Evolutionary conservation across 2,113 vertebrate genomes (phyloP).

Genomic region (Thamnaconus septentrionalis): DNA sequence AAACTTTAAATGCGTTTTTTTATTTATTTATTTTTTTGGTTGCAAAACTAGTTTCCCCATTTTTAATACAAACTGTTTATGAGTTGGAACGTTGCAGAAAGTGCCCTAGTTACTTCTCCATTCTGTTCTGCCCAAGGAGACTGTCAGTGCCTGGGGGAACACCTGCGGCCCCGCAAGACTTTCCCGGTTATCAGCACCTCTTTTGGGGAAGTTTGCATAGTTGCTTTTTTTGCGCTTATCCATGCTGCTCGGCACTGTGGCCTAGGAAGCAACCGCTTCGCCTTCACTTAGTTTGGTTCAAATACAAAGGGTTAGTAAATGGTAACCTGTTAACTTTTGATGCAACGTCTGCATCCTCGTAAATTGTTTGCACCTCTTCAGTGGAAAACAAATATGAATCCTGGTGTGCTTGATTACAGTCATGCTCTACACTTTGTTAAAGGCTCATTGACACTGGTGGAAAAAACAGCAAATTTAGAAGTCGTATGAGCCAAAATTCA

Average conservation of each 20-base stretch:
- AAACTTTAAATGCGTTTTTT: not conserved
- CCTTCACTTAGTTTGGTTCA: too few relatives aligned
- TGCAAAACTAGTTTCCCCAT: not conserved
- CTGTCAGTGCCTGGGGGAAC: constrained; percentile 61
- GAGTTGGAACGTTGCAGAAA: constrained; percentile 14
- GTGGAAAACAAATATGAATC: too few relatives aligned
- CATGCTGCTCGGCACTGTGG: not conserved
- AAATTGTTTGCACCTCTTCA: too few relatives aligned
- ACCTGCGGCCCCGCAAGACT: constrained; percentile 51
- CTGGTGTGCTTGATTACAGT: too few relatives aligned
- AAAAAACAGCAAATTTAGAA: too few relatives aligned
- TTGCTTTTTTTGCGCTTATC: constrained; percentile 3
- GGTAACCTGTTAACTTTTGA: too few relatives aligned
- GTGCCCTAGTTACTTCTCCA: constrained; percentile 44
- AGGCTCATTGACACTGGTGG: too few relatives aligned
- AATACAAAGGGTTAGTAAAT: too few relatives aligned
- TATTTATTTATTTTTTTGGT: not conserved
- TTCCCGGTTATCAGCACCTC: constrained; percentile 44
- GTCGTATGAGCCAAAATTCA: too few relatives aligned
- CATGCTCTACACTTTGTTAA: too few relatives aligned
- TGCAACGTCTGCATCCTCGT: too few relatives aligned
- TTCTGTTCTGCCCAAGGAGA: constrained; percentile 58
- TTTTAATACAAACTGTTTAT: constrained; percentile 19
- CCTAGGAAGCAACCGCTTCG: too few relatives aligned
- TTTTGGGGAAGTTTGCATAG: constrained; percentile 49